phyloP scores from a whole-genome alignment of 2,888 invertebrate species.

The Metalampra italica region DNA sequence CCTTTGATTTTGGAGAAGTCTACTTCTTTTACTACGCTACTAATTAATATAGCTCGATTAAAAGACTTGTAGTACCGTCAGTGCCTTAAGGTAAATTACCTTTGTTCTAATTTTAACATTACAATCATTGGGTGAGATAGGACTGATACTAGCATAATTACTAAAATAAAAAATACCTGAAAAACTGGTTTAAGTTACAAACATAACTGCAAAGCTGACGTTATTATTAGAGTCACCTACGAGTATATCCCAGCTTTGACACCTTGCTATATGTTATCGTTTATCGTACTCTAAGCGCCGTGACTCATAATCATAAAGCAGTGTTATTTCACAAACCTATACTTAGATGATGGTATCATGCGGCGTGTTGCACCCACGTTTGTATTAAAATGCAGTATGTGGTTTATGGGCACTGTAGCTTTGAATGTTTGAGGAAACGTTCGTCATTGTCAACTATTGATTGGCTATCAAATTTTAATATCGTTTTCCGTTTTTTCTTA shows the following conservation, averaged over 20 bases:
- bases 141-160: too few relatives aligned
- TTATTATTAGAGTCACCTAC: too few relatives aligned
- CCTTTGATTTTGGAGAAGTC: too few relatives aligned
- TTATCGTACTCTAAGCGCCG: conserved; percentile 11
- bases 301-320: conserved; percentile 33
- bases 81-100: too few relatives aligned
- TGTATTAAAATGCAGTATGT: conserved; percentile 43
- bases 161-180: too few relatives aligned
- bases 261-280: neutral
- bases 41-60: too few relatives aligned
- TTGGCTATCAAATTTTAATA: conserved; percentile 49
- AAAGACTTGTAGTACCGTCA: too few relatives aligned
- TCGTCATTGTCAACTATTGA: conserved; percentile 63
- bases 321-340: conserved; percentile 46
- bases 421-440: conserved; percentile 52
- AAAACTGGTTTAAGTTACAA: too few relatives aligned
- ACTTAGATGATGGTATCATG: conserved; percentile 42
- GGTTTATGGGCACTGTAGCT: conserved; percentile 31
- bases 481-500: neutral
- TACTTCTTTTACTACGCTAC: too few relatives aligned
- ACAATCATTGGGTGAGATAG: too few relatives aligned
- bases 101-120: too few relatives aligned
- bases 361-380: conserved; percentile 43
- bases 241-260: too few relatives aligned
- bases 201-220: neutral